A percentile compares a stretch with the other conserved stretches of the same genome.
phyloP scores from a whole-genome alignment of 2,888 invertebrate species.

The Scaptomyza caliginosa region DNA sequence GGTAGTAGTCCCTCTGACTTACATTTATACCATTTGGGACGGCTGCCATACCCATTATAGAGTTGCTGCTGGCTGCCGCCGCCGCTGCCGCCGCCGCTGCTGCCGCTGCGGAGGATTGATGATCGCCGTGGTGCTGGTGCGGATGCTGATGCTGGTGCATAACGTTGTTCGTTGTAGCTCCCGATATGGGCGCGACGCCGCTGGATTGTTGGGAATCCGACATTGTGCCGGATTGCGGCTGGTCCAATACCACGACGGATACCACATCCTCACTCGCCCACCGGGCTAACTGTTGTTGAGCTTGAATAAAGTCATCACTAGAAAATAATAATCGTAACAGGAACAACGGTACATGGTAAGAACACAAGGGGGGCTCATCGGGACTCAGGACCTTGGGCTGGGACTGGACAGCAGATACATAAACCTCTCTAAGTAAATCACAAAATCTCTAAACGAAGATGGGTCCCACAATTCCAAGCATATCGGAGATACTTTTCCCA shows the following conservation, averaged over 20 bases:
- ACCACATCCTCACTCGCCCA: constrained; percentile 95
- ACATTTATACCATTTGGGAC: constrained; percentile 84
- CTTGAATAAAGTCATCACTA: constrained; percentile 99
- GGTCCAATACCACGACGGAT: constrained; percentile 86
- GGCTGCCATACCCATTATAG: constrained; percentile 80
- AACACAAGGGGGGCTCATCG: constrained; percentile 72
- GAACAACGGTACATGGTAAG: constrained; percentile 86
- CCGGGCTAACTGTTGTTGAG: constrained; percentile 97
- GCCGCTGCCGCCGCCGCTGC: constrained; percentile 69
- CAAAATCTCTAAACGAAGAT: constrained; percentile 1
- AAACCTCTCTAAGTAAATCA: constrained; percentile 18
- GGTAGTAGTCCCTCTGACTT: constrained; percentile 85
- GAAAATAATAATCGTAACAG: constrained; percentile 94
- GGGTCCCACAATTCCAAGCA: neutral
- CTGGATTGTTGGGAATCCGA: constrained; percentile 85
- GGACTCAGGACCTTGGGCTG: constrained; percentile 41
- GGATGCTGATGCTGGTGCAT: constrained; percentile 85
- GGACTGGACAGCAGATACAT: constrained; percentile 27
- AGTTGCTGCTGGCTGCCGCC: constrained; percentile 71
- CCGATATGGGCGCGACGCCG: constrained; percentile 86
- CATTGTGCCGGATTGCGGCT: constrained; percentile 83
- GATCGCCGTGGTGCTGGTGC: constrained; percentile 84
- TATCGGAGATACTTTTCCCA: neutral
- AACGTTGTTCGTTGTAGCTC: constrained; percentile 85
- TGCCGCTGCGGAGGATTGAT: constrained; percentile 81